These are phyloP conservation scores for Acleris emargana DNA, from an alignment of 2,888 invertebrate genomes.

Conservation along the genomic window DNA sequence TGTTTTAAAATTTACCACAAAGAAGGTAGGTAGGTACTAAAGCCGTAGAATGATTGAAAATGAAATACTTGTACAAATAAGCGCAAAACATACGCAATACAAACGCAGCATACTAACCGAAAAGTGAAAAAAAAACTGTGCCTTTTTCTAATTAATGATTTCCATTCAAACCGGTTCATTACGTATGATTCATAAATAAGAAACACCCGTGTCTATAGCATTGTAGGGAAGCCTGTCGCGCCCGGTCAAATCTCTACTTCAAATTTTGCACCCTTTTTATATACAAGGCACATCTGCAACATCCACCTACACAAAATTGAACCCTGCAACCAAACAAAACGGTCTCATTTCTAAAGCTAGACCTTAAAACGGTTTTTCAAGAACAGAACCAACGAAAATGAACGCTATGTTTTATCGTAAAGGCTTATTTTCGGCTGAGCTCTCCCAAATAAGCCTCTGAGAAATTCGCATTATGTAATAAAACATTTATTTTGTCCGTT, in stretches of 20 bases:
- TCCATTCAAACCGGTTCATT: background rate
- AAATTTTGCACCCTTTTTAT: slow-evolving; percentile 79
- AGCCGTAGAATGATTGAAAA: too few species aligned
- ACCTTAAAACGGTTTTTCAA: slow-evolving; percentile 41
- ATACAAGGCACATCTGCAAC: slow-evolving; percentile 64
- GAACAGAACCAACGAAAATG: slow-evolving; percentile 47
- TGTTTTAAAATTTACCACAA: too few species aligned
- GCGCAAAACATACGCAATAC: too few species aligned
- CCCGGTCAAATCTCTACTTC: slow-evolving; percentile 78
- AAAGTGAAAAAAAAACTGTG: background rate
- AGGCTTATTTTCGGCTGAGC: slow-evolving; percentile 47
- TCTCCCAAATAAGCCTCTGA: slow-evolving; percentile 66
- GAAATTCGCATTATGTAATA: slow-evolving; percentile 82
- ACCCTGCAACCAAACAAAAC: slow-evolving; percentile 45
- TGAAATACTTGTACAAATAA: too few species aligned
- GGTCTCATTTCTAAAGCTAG: slow-evolving; percentile 46
- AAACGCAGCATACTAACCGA: too few species aligned
- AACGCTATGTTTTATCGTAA: slow-evolving; percentile 46
- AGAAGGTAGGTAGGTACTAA: too few species aligned
- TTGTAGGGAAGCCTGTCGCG: slow-evolving; percentile 1
- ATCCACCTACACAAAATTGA: slow-evolving; percentile 48
- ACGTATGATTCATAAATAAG: slow-evolving; percentile 10
- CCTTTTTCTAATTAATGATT: slow-evolving; percentile 4
- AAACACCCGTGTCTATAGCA: slow-evolving; percentile 1
- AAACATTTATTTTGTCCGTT: slow-evolving; percentile 83